A percentile compares a stretch with the other conserved stretches of the same genome.
These are phyloP conservation scores for Dryoscopus gambensis DNA, from an alignment of 2,113 vertebrate species.

Conservation along the genomic window DNA sequence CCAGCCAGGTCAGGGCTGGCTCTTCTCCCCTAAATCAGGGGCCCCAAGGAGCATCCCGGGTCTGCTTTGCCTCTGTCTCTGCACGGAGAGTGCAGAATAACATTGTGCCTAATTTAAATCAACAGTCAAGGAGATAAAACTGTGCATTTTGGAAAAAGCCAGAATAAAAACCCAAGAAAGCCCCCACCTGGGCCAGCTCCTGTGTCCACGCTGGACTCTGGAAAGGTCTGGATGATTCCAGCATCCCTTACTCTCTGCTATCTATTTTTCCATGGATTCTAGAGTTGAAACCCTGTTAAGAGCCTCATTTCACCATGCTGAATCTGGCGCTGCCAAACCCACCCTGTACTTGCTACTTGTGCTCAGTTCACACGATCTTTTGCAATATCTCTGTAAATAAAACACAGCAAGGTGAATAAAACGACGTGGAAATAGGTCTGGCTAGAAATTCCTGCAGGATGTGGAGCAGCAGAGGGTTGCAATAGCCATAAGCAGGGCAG, in stretches of 20 bases:
- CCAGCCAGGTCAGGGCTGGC: background rate
- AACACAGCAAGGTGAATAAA: constrained; percentile 60
- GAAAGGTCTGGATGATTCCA: background rate
- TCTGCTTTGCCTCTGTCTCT: background rate
- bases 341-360: background rate
- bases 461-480: background rate
- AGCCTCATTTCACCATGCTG: background rate
- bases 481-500: background rate
- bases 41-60: background rate
- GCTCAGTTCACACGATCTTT: background rate
- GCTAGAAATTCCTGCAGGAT: background rate
- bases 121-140: background rate
- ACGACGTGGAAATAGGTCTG: constrained; percentile 32
- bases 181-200: background rate
- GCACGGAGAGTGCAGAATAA: background rate
- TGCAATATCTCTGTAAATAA: constrained; percentile 68
- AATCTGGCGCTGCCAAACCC: background rate
- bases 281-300: background rate
- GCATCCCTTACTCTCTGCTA: background rate
- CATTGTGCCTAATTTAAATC: constrained; percentile 13
- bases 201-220: background rate
- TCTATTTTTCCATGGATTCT: background rate
- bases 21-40: background rate
- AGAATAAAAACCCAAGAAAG: background rate
- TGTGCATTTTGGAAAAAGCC: constrained; percentile 3